phyloP scores from a whole-genome alignment of 2,888 invertebrate genomes.

The Drosophila sordidula region DNA sequence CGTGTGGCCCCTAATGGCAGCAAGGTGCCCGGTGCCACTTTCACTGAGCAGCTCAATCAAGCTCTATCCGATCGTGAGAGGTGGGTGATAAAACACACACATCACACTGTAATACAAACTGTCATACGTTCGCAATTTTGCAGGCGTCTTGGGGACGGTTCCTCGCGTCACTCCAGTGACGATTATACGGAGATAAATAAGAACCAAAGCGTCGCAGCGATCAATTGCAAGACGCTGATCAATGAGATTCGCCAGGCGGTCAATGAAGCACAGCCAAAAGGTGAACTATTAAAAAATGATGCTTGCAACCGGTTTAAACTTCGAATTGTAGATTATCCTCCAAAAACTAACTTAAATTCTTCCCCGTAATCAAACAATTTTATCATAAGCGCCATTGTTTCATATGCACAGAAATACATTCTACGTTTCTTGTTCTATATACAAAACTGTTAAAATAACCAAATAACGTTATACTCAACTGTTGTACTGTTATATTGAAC shows the following conservation, averaged over 20 bases:
- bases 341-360: constrained; percentile 42
- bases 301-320: constrained; percentile 19
- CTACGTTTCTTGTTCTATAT: constrained; percentile 15
- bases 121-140: constrained; percentile 56
- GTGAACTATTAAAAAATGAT: constrained; percentile 85
- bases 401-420: constrained; percentile 37
- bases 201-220: constrained; percentile 88
- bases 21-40: constrained; percentile 89
- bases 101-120: constrained; percentile 36
- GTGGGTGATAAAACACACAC: constrained; percentile 82
- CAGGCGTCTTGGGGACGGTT: constrained; percentile 85
- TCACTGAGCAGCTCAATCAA: constrained; percentile 94
- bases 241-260: constrained; percentile 95
- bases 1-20: constrained; percentile 85
- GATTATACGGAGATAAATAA: constrained; percentile 88
- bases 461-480: constrained; percentile 32
- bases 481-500: constrained; percentile 40
- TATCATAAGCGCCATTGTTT: constrained; percentile 27
- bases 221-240: constrained; percentile 92
- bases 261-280: constrained; percentile 94
- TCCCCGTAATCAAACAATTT: constrained; percentile 14
- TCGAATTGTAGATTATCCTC: constrained; percentile 11
- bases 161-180: constrained; percentile 87
- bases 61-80: constrained; percentile 94
- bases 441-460: constrained; percentile 31